Evolutionary conservation across 2,888 invertebrate genomes (phyloP).

Genomic region (Idaea dimidiata): DNA sequence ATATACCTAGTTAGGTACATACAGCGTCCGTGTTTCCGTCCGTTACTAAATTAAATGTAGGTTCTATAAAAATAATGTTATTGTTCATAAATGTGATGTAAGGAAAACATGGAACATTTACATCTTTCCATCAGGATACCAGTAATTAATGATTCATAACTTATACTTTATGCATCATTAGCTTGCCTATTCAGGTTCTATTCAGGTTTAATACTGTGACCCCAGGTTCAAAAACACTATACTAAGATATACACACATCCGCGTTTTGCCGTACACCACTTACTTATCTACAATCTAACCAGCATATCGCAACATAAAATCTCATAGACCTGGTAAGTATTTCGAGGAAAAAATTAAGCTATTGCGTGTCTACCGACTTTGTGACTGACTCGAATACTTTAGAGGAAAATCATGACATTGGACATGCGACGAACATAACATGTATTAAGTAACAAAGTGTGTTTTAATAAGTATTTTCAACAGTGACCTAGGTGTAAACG

Average conservation of each 20-base stretch:
- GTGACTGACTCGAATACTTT: neutral
- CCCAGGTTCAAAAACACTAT: neutral
- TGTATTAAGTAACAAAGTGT: neutral
- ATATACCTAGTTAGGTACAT: too few species aligned
- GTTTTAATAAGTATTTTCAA: neutral
- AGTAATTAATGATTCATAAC: neutral
- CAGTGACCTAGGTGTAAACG: neutral
- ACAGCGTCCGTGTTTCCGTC: too few species aligned
- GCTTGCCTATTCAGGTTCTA: too few species aligned
- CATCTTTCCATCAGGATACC: neutral
- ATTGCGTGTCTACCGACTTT: neutral
- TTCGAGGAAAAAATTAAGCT: neutral
- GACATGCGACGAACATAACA: neutral
- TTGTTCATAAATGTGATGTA: too few species aligned
- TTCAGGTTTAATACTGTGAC: neutral
- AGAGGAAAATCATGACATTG: neutral
- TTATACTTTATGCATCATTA: neutral
- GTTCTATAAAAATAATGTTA: too few species aligned
- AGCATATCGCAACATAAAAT: neutral
- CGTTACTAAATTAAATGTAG: too few species aligned
- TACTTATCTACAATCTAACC: neutral
- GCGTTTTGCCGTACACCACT: neutral
- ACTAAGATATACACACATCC: neutral
- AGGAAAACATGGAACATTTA: neutral
- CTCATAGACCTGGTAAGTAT: neutral